Percentiles rank a stretch among this genome's conserved stretches.
These are phyloP conservation scores for Aphaenogaster rudis DNA, from an alignment of 1,140 invertebrate genomes.

Conservation along the genomic window DNA sequence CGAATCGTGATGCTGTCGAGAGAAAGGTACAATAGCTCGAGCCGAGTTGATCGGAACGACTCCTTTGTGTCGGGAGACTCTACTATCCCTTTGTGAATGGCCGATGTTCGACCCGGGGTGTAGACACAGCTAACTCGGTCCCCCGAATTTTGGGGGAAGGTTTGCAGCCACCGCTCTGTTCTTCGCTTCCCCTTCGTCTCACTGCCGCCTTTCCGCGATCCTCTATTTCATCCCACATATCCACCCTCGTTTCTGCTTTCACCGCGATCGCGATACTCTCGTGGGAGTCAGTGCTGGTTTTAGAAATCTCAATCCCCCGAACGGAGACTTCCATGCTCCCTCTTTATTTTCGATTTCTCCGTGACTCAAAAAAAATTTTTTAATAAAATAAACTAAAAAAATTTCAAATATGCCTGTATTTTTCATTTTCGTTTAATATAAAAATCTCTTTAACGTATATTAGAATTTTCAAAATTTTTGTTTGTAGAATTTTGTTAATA, in stretches of 20 bases:
- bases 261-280: neutral
- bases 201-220: slow-evolving; percentile 12
- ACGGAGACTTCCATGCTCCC: neutral
- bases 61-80: slow-evolving; percentile 63
- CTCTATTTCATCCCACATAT: slow-evolving; percentile 31
- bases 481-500: neutral
- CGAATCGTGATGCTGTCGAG: slow-evolving; percentile 59
- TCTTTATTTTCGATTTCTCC: neutral
- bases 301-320: neutral
- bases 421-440: neutral
- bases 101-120: slow-evolving; percentile 56
- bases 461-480: neutral
- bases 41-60: slow-evolving; percentile 71
- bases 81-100: slow-evolving; percentile 67
- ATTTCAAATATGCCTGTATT: neutral
- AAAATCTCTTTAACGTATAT: neutral
- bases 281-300: slow-evolving; percentile 40
- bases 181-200: slow-evolving; percentile 18
- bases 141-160: slow-evolving; percentile 63
- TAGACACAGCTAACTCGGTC: slow-evolving; percentile 67
- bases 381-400: neutral
- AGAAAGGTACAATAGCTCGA: slow-evolving; percentile 55
- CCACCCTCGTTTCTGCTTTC: slow-evolving; percentile 31
- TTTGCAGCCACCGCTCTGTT: slow-evolving; percentile 46
- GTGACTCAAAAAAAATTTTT: neutral